Evolutionary conservation across 2,113 vertebrate genomes (phyloP), one percentile per base, ranked within the genome.

Genomic region (Microtus montanus): DNA sequence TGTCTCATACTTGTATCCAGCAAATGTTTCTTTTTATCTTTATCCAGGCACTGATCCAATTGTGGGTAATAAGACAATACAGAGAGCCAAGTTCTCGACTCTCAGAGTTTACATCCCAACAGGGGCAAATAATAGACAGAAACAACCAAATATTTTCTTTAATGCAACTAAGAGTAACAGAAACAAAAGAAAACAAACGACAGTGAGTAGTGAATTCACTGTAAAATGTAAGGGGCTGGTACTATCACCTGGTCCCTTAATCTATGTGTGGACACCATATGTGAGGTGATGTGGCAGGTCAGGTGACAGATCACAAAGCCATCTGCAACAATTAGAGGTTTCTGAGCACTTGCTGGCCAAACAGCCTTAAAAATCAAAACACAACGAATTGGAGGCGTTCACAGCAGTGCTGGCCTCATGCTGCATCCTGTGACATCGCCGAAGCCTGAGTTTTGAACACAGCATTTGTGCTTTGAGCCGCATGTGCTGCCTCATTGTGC

Each of bases 401-500:
- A 49, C 12, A 24, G 24, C 15, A 20, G 15, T 58, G 68, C 7
- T 87, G 24, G 6, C 49, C 35, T 7, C 14, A 3, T 12, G 24
- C 19, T 1, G 2, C 14, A 58, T 28, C 4, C 44, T 6, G 24
- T 19, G 14, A 28, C 35, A n/a, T 38, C 49, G 19, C 24, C 28
- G 5, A 5, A 88, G 14, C 49, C 68, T 73, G 30, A 12, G 35
- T n/a, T 58, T 47, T 73, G 22, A 33, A 68, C 22, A 68, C 63
- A 68, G 5, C 30, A 86, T 47, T 47, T 24, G 30, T 66, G 11
- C 44, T 49, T 38, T 38, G 24, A 10, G 12, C 3, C 2, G 2
- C 44, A 83, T 19, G 3, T 5, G 6, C 7, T 38, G 3, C 13
- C 35, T 19, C 20, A 9, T 33, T 22, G 1, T 10, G 0, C 49